A percentile compares a stretch with the other conserved stretches of the same genome.
Conservation (phyloP, 2,888 invertebrate genomes). For the Aspidiotus rigidus region DNA sequence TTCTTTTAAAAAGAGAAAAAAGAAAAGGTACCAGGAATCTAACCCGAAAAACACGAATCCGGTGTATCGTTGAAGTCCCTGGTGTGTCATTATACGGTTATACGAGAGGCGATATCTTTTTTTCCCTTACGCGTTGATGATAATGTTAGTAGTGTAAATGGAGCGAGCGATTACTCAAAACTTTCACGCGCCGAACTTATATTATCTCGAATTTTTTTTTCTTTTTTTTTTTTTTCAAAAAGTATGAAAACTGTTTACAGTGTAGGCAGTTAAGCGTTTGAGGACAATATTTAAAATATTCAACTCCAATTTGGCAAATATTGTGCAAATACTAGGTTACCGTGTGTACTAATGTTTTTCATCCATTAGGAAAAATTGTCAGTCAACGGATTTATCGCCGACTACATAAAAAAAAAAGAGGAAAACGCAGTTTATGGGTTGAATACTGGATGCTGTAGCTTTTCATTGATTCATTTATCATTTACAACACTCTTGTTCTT, state of each 20-base stretch:
- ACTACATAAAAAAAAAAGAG: too few species aligned
- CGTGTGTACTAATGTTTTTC: slow-evolving; percentile 18
- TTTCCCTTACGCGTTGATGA: slow-evolving; percentile 25
- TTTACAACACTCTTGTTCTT: too few species aligned
- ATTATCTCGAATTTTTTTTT: slow-evolving; percentile 11
- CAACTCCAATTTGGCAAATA: slow-evolving; percentile 13
- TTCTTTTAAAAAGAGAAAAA: slow-evolving; percentile 21
- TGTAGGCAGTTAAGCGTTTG: neutral
- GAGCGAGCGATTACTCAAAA: slow-evolving; percentile 32
- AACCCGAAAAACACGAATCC: slow-evolving; percentile 8
- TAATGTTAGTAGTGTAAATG: slow-evolving; percentile 31
- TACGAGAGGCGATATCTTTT: slow-evolving; percentile 27
- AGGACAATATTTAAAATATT: slow-evolving; percentile 24
- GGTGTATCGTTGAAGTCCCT: slow-evolving; percentile 23
- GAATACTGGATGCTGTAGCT: too few species aligned
- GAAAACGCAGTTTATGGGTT: too few species aligned
- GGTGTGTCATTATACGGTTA: slow-evolving; percentile 27
- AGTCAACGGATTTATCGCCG: neutral
- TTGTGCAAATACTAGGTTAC: neutral
- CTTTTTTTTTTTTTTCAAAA: neutral
- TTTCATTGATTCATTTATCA: too few species aligned
- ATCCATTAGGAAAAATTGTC: slow-evolving; percentile 29
- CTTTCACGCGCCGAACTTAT: neutral
- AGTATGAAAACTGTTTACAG: neutral
- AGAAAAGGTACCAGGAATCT: slow-evolving; percentile 19